Percentiles rank a stretch among this genome's conserved stretches.
Evolutionary conservation across 2,797 vertebrate genomes (phyloP).

Genomic region (Megaceryle alcyon): DNA sequence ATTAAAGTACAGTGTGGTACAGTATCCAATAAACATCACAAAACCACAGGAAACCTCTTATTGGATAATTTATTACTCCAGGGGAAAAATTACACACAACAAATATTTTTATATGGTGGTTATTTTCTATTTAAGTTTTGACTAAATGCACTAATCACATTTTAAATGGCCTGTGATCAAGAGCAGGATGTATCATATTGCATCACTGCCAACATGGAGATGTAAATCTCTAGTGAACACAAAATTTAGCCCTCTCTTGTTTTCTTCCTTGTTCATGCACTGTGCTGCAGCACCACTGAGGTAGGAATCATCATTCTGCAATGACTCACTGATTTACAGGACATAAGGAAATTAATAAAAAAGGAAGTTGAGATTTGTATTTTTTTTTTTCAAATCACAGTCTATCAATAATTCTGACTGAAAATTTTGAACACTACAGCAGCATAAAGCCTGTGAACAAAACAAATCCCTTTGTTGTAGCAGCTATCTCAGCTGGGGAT

Average conservation of each 20-base stretch:
- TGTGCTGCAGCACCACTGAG: neutral
- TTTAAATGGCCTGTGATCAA: constrained; percentile 3
- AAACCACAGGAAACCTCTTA: neutral
- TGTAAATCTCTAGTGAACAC: neutral
- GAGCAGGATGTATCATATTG: neutral
- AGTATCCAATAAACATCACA: neutral
- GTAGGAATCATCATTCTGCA: neutral
- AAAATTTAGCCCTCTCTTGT: neutral
- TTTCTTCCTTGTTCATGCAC: neutral
- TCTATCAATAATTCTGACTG: neutral
- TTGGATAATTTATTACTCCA: neutral
- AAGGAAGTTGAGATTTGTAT: neutral
- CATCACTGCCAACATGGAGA: neutral
- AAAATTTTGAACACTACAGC: neutral
- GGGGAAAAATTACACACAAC: neutral
- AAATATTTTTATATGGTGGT: neutral
- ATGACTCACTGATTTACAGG: neutral
- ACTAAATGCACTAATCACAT: neutral
- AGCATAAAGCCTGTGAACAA: neutral
- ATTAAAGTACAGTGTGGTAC: neutral
- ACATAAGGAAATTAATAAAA: neutral
- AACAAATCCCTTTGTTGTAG: neutral
- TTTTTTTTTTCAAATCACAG: neutral
- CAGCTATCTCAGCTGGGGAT: neutral
- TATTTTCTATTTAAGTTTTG: constrained; percentile 15